A percentile compares a stretch with the other conserved stretches of the same genome.
Evolutionary conservation across 1,140 invertebrate species (phyloP).

Genomic region (Whitmania pigra): DNA sequence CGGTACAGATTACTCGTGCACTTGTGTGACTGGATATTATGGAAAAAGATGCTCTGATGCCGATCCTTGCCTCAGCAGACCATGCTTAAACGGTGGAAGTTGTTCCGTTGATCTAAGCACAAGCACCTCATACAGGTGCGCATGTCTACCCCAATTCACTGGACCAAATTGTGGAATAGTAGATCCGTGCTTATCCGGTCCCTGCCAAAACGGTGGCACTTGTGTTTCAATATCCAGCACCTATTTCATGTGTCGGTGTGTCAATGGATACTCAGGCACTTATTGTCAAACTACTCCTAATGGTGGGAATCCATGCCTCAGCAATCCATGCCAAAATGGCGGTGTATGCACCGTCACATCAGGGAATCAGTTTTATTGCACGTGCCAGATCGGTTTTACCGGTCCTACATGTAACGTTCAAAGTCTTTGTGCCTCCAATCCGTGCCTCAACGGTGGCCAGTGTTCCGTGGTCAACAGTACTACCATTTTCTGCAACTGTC

Average conservation of each 20-base stretch:
- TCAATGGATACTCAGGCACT: slow-evolving; percentile 12
- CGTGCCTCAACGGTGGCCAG: slow-evolving; percentile 29
- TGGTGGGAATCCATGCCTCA: slow-evolving; percentile 8
- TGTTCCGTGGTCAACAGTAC: slow-evolving; percentile 15
- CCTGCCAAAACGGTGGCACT: slow-evolving; percentile 31
- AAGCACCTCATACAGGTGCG: slow-evolving; percentile 18
- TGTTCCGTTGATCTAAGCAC: background rate
- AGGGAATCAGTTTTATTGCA: slow-evolving; percentile 42
- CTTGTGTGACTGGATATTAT: slow-evolving; percentile 5
- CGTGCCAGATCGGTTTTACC: slow-evolving; percentile 23
- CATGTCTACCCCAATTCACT: slow-evolving; percentile 22
- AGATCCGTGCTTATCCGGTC: slow-evolving; percentile 29
- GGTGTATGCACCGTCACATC: slow-evolving; percentile 56
- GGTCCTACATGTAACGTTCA: slow-evolving; percentile 24
- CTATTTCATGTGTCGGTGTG: slow-evolving; percentile 14
- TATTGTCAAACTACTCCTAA: slow-evolving; percentile 3
- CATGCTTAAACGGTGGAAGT: background rate
- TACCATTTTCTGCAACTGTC: slow-evolving; percentile 43
- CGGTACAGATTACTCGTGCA: slow-evolving; percentile 1
- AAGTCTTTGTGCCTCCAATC: slow-evolving; percentile 27
- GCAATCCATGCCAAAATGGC: slow-evolving; percentile 25
- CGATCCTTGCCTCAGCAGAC: background rate
- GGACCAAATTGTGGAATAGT: slow-evolving; percentile 25
- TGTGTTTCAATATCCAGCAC: slow-evolving; percentile 22
- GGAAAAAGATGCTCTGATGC: background rate